phyloP scores from a whole-genome alignment of 2,888 invertebrate species.

The Acleris cristana region DNA sequence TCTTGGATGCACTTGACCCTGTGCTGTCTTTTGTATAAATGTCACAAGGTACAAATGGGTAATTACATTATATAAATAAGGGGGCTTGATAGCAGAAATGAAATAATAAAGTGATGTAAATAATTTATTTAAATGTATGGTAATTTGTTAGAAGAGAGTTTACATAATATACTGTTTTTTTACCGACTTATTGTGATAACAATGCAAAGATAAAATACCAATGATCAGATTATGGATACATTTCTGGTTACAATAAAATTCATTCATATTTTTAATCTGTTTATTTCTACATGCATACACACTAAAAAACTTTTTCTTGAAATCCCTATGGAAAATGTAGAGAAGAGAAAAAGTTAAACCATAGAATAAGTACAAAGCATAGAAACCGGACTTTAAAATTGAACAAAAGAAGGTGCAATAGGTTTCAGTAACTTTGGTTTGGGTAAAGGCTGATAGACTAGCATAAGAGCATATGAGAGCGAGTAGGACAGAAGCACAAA shows the following conservation, averaged over 20 bases:
- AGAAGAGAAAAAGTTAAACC: no score
- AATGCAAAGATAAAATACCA: conserved; percentile 23
- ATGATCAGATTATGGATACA: conserved; percentile 25
- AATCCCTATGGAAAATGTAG: no score
- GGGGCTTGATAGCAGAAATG: conserved; percentile 23
- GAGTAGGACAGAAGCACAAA: no score
- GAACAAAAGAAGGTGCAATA: no score
- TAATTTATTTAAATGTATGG: conserved; percentile 33
- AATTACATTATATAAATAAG: conserved; percentile 28
- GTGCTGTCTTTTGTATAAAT: no score
- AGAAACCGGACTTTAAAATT: no score
- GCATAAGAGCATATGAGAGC: no score
- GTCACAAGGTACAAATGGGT: conserved; percentile 28
- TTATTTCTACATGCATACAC: conserved; percentile 2
- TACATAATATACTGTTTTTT: conserved; percentile 27
- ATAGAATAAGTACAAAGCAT: no score
- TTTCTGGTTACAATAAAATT: conserved; percentile 31
- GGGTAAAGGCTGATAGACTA: no score
- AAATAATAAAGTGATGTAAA: conserved; percentile 29
- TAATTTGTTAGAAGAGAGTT: conserved; percentile 28
- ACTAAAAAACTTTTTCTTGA: no score
- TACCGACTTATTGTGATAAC: conserved; percentile 30
- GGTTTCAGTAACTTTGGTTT: no score
- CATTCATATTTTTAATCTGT: conserved; percentile 18
- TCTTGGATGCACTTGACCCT: no score